Percentiles rank a stretch among this genome's conserved stretches.
phyloP scores from a whole-genome alignment of 1,140 invertebrate genomes.

The Pseudomyrmex concolor region DNA sequence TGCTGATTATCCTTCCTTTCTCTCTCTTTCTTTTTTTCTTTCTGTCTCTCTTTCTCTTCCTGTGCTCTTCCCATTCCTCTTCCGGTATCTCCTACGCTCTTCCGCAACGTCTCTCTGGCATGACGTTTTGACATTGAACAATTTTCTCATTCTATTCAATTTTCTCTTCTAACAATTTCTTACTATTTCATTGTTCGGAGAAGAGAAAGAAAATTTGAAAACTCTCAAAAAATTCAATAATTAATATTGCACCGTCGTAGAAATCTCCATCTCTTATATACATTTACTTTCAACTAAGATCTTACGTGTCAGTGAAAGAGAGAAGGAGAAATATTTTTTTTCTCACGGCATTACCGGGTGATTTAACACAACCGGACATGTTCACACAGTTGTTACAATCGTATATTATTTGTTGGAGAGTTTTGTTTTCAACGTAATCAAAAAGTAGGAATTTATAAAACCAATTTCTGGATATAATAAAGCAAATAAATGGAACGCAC shows the following conservation, averaged over 20 bases:
- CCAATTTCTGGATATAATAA: slow-evolving; percentile 27
- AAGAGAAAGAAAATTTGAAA: too few relatives aligned
- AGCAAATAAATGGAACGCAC: not conserved
- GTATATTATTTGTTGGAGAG: not conserved
- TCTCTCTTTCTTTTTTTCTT: slow-evolving; percentile 13
- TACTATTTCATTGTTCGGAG: too few relatives aligned
- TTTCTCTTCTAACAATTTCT: too few relatives aligned
- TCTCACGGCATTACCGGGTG: not conserved
- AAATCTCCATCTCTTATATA: too few relatives aligned
- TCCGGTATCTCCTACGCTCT: slow-evolving; percentile 14
- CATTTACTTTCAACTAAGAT: too few relatives aligned
- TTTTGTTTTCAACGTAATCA: not conserved
- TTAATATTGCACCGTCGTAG: too few relatives aligned
- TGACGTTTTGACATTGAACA: not conserved
- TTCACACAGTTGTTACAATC: not conserved
- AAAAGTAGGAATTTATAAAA: not conserved
- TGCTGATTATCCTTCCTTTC: slow-evolving; percentile 43
- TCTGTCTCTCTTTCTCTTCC: slow-evolving; percentile 6
- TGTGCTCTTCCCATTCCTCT: slow-evolving; percentile 33
- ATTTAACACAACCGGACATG: too few relatives aligned
- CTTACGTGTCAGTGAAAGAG: too few relatives aligned
- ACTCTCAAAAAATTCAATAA: too few relatives aligned
- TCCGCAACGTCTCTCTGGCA: not conserved
- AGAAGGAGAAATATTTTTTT: not conserved
- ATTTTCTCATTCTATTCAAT: too few relatives aligned